A percentile compares a stretch with the other conserved stretches of the same genome.
phyloP scores from a whole-genome alignment of 2,113 vertebrate species.

The Calypte anna region DNA sequence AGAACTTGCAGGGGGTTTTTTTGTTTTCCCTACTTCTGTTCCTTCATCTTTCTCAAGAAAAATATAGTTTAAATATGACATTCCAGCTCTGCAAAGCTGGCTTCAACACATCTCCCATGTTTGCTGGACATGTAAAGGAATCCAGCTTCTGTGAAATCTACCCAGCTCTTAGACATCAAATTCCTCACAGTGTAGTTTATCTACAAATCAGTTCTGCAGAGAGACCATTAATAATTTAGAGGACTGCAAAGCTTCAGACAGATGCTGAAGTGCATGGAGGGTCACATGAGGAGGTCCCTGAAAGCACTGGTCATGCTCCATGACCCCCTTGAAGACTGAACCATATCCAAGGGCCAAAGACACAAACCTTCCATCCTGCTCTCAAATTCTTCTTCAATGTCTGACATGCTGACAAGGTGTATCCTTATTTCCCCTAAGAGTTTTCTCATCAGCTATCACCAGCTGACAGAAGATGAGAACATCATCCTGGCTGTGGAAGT shows the following conservation, averaged over 20 bases:
- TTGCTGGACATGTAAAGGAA: not conserved
- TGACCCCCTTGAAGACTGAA: not conserved
- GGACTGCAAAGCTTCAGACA: not conserved
- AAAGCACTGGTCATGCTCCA: not conserved
- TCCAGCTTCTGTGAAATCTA: not conserved
- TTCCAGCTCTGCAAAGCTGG: not conserved
- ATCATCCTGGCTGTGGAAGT: not conserved
- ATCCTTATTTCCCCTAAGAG: not conserved
- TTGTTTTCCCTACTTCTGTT: not conserved
- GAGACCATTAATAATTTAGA: rapidly evolving
- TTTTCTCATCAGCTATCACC: not conserved
- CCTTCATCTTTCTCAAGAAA: not conserved
- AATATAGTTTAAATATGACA: not conserved
- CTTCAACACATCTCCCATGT: not conserved
- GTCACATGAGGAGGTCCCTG: not conserved
- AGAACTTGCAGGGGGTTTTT: not conserved
- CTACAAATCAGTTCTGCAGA: not conserved
- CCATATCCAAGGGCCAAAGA: rapidly evolving
- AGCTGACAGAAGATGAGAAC: not conserved
- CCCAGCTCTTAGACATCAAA: not conserved
- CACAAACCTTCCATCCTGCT: not conserved
- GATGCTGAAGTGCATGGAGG: not conserved
- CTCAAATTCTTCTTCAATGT: not conserved
- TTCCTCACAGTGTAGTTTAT: not conserved
- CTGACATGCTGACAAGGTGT: not conserved